Evolutionary conservation across 2,888 invertebrate species (phyloP).

Genomic region (Carterocephalus palaemon): DNA sequence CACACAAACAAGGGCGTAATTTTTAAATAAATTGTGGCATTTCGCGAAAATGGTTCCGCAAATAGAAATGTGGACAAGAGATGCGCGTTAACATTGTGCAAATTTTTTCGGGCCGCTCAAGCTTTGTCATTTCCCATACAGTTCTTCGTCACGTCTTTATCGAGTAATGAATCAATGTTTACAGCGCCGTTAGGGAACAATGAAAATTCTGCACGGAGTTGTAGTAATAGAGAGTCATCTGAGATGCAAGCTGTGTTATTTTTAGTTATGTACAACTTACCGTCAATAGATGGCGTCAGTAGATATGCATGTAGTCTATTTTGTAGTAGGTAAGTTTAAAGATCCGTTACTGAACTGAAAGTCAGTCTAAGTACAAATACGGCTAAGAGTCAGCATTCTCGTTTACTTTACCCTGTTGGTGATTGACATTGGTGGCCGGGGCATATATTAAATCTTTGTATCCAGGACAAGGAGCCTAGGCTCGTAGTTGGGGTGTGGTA

Average conservation of each 20-base stretch:
- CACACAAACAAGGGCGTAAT: slow-evolving; percentile 78
- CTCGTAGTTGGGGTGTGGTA: too few relatives aligned
- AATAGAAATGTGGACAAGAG: slow-evolving; percentile 72
- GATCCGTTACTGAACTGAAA: too few relatives aligned
- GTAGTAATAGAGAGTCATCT: neutral
- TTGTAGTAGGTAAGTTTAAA: too few relatives aligned
- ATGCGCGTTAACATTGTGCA: slow-evolving; percentile 59
- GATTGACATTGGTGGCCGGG: too few relatives aligned
- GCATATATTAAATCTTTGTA: too few relatives aligned
- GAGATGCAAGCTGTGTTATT: neutral
- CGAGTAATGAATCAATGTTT: slow-evolving; percentile 27
- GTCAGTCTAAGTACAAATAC: too few relatives aligned
- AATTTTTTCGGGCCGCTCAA: slow-evolving; percentile 64
- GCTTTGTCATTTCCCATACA: slow-evolving; percentile 42
- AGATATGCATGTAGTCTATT: too few relatives aligned
- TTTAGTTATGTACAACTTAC: slow-evolving; percentile 5
- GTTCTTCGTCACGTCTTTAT: slow-evolving; percentile 20
- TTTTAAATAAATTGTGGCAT: slow-evolving; percentile 80
- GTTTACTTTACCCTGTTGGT: too few relatives aligned
- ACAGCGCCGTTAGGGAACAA: slow-evolving; percentile 16
- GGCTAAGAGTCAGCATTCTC: too few relatives aligned
- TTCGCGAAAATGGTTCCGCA: slow-evolving; percentile 77
- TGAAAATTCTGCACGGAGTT: slow-evolving; percentile 5
- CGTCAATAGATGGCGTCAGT: slow-evolving; percentile 30
- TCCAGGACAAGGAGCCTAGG: too few relatives aligned